Conservation (phyloP, 2,888 invertebrate genomes). For the Beris morrisii region DNA sequence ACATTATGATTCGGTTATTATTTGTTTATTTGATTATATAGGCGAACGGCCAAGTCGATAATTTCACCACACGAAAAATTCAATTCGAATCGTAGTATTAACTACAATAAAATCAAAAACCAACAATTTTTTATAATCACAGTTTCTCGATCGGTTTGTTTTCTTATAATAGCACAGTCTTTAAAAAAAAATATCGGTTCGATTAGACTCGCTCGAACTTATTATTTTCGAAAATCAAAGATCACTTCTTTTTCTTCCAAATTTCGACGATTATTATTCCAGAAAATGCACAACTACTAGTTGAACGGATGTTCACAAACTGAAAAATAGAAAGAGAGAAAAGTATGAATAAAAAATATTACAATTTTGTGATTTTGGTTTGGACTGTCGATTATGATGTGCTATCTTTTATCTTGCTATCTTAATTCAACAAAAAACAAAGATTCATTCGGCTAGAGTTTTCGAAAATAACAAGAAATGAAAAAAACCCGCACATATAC, state of each 20-base stretch:
- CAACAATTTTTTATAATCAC: too few species aligned
- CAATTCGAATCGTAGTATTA: too few species aligned
- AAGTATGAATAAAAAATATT: slow-evolving; percentile 11
- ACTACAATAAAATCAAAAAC: too few species aligned
- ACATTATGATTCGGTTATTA: slow-evolving; percentile 64
- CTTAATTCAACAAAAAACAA: slow-evolving; percentile 25
- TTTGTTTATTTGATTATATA: slow-evolving; percentile 1
- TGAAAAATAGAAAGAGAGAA: slow-evolving; percentile 3
- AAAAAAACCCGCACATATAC: background rate
- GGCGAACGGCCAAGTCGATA: background rate
- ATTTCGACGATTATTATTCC: too few species aligned
- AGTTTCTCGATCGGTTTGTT: too few species aligned
- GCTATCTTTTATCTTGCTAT: slow-evolving; percentile 21
- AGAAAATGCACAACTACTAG: background rate
- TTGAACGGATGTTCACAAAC: slow-evolving; percentile 2
- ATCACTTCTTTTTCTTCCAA: background rate
- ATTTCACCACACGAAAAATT: background rate
- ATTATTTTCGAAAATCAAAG: background rate
- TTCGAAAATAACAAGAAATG: background rate
- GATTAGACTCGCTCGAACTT: background rate
- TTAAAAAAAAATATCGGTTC: background rate
- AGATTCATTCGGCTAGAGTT: slow-evolving; percentile 1
- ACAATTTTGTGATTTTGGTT: slow-evolving; percentile 13
- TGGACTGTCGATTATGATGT: slow-evolving; percentile 28
- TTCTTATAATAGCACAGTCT: too few species aligned